Evolutionary conservation across 2,113 vertebrate genomes (phyloP).

Genomic region (Garra rufa): DNA sequence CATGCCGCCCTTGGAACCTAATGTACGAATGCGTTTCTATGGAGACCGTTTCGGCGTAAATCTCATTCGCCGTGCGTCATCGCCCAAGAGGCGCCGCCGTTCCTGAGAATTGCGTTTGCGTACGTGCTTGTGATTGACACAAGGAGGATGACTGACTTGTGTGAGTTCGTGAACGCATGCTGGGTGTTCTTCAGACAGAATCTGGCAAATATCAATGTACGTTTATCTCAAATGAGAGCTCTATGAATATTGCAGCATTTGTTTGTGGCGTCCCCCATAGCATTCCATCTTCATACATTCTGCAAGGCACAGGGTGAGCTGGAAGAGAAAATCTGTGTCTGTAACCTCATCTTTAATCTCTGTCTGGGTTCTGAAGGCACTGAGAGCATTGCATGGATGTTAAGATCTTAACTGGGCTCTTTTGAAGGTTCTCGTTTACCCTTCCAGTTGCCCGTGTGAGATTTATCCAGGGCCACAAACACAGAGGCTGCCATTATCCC

Average conservation of each 20-base stretch:
- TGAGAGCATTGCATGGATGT: background rate
- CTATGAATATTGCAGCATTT: slow-evolving; percentile 9
- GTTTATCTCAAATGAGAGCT: background rate
- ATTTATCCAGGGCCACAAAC: slow-evolving; percentile 18
- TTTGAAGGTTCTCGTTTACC: slow-evolving; percentile 26
- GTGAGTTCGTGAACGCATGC: slow-evolving; percentile 30
- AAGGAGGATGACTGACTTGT: slow-evolving; percentile 18
- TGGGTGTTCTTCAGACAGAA: background rate
- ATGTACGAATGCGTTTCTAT: slow-evolving; percentile 23
- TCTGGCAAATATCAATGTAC: background rate
- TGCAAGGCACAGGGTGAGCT: background rate
- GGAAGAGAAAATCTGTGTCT: background rate
- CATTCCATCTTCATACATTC: too few relatives aligned
- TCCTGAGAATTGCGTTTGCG: slow-evolving; percentile 33
- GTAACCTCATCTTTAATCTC: slow-evolving; percentile 22
- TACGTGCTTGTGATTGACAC: slow-evolving; percentile 42
- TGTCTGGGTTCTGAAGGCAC: background rate
- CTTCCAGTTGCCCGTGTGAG: slow-evolving; percentile 26
- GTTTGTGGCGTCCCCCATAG: background rate
- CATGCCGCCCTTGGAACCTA: slow-evolving; percentile 3
- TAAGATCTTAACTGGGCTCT: slow-evolving; percentile 16
- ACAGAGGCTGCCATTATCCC: slow-evolving; percentile 22
- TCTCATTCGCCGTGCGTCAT: slow-evolving; percentile 34
- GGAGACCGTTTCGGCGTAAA: slow-evolving; percentile 3
- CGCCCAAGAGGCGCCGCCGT: slow-evolving; percentile 20